These are phyloP conservation scores for Isurus oxyrinchus DNA, from an alignment of 2,113 vertebrate species.

Conservation along the genomic window DNA sequence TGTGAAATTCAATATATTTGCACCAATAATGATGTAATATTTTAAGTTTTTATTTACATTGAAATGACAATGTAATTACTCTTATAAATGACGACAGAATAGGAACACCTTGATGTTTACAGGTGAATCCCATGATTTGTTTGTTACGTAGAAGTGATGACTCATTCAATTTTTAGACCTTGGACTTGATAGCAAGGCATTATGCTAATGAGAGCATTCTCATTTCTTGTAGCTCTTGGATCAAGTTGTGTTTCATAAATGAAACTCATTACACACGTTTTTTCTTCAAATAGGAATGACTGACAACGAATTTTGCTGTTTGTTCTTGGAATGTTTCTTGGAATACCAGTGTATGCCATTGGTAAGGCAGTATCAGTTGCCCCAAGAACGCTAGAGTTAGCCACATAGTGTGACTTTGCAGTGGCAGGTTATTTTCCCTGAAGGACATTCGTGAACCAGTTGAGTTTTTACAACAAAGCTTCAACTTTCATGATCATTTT, in stretches of 20 bases:
- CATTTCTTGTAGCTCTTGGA: not conserved
- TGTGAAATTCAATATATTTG: not conserved
- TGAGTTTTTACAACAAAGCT: not conserved
- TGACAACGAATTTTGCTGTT: not conserved
- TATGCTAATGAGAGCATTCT: not conserved
- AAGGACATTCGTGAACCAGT: not conserved
- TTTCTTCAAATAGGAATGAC: not conserved
- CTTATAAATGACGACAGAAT: not conserved
- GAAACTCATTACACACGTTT: not conserved
- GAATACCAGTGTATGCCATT: not conserved
- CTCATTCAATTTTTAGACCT: not conserved
- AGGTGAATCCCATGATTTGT: not conserved
- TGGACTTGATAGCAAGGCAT: not conserved
- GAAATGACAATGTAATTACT: not conserved
- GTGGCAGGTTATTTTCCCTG: not conserved
- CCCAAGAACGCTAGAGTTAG: not conserved
- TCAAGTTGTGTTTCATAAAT: not conserved
- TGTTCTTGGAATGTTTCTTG: not conserved
- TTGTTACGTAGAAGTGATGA: not conserved
- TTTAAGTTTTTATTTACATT: not conserved
- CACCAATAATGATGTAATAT: not conserved
- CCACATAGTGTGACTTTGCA: not conserved
- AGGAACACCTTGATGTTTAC: not conserved
- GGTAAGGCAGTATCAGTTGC: not conserved
- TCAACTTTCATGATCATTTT: not conserved